A percentile compares a stretch with the other conserved stretches of the same genome.
These are phyloP conservation scores for Sporophila hypoxantha DNA, from an alignment of 2,113 vertebrate species.

Conservation along the genomic window DNA sequence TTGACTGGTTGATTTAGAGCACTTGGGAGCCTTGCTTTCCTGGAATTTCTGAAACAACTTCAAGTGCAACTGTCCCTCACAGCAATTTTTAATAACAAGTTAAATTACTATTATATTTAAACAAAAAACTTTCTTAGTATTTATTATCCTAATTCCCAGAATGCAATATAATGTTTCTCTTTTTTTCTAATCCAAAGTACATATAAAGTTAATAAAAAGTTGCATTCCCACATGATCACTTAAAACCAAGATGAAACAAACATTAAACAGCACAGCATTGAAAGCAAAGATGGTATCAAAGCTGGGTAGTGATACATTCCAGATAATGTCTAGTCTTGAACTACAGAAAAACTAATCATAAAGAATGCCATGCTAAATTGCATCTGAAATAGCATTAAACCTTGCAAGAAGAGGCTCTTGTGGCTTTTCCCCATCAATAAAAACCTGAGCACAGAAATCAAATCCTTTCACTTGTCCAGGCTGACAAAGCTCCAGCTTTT, in stretches of 20 bases:
- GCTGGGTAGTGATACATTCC: background rate
- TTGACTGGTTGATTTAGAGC: background rate
- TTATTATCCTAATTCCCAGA: background rate
- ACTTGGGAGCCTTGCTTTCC: background rate
- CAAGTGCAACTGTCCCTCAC: background rate
- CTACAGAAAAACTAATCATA: background rate
- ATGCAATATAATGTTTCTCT: background rate
- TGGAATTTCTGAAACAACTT: background rate
- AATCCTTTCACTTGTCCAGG: background rate
- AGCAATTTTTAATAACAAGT: conserved; percentile 9
- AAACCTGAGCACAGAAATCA: background rate
- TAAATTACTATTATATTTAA: conserved; percentile 38
- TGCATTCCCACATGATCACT: background rate
- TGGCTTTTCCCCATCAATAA: background rate
- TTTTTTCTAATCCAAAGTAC: background rate
- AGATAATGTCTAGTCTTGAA: background rate
- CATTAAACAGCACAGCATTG: background rate
- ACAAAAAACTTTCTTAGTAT: background rate
- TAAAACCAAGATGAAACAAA: conserved; percentile 20
- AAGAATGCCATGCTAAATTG: background rate
- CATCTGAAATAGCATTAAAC: background rate
- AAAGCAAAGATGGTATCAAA: background rate
- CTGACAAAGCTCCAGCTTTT: background rate
- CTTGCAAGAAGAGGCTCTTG: background rate
- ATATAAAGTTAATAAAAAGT: background rate